These are phyloP conservation scores for Acrossocheilus wenchowensis DNA, from an alignment of 2,797 vertebrate species.

Conservation along the genomic window DNA sequence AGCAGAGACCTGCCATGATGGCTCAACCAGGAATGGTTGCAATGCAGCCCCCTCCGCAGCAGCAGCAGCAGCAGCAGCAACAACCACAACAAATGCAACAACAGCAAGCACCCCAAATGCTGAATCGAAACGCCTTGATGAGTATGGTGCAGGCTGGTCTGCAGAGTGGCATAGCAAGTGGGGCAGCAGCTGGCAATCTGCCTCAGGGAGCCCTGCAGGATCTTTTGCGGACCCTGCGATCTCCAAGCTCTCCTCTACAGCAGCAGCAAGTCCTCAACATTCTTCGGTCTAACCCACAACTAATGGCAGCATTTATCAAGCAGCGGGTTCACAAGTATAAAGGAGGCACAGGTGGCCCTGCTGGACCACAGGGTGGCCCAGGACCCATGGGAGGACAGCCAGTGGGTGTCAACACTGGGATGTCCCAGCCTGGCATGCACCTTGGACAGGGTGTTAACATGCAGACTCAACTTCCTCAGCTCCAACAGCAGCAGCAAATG, in stretches of 20 bases:
- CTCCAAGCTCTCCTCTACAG: slow-evolving; percentile 93
- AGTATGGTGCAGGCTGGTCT: slow-evolving; percentile 73
- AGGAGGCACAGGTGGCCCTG: slow-evolving; percentile 66
- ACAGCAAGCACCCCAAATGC: slow-evolving; percentile 76
- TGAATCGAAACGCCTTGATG: slow-evolving; percentile 70
- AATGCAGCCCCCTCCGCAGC: slow-evolving; percentile 75
- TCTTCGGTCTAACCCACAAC: slow-evolving; percentile 91
- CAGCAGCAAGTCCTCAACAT: slow-evolving; percentile 98
- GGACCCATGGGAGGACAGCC: slow-evolving; percentile 72
- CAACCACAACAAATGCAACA: slow-evolving; percentile 67
- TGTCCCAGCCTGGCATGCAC: slow-evolving; percentile 81
- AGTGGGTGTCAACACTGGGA: slow-evolving; percentile 69
- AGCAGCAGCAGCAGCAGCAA: slow-evolving; percentile 81
- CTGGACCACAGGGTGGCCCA: slow-evolving; percentile 71
- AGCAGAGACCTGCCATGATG: slow-evolving; percentile 80
- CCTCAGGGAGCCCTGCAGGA: slow-evolving; percentile 94
- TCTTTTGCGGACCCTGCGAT: slow-evolving; percentile 91
- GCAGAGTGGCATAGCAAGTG: slow-evolving; percentile 65
- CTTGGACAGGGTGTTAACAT: slow-evolving; percentile 85
- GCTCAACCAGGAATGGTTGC: slow-evolving; percentile 80
- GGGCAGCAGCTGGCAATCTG: slow-evolving; percentile 79
- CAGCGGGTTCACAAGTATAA: slow-evolving; percentile 93
- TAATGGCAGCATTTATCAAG: slow-evolving; percentile 97
- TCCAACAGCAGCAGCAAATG: slow-evolving; percentile 71
- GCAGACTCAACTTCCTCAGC: slow-evolving; percentile 72